Evolutionary conservation across 2,888 invertebrate species (phyloP), one percentile per base, ranked within the genome.

Genomic region (Balanococcus diminutus): DNA sequence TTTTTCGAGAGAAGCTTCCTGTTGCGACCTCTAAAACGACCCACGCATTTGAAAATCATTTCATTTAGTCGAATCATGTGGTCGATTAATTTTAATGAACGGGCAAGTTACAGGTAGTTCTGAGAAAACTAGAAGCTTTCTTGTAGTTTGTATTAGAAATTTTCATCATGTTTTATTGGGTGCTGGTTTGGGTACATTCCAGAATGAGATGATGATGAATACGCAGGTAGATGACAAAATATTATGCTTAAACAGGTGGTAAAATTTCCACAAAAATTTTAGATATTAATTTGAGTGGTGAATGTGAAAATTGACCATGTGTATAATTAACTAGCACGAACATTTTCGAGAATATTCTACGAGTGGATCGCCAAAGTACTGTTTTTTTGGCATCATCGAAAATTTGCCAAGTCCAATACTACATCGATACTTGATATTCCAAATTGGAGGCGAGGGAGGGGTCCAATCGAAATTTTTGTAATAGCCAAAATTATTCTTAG

Each of bases 181-280:
- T 67, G 14, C 67, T 67, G 67, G 67, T 67, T 67, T 67, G 28
- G 67, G 28, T 31, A 67, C 67, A 67, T 67, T 67, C 67, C 67
- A 28, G 67, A 67, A 28, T 28, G 6, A 67, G 6, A 25, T 14
- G 28, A 28, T 28, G 9, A 0, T 46, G 22, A 56, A 2, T 51
- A 36, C 36, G 4, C 3, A 4, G 56, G 5, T 9, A 8, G 56
- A n/a, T 46, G 22, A 51, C 11, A 2, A 56, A 19, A 56, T 4
- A 56, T 8, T 19, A 56, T 8, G 22, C 1, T 22, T n/a, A n/a
- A 46, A 46, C n/a, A 46, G 5, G 46, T 14, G n/a, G 46, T 46
- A 5, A 6, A 46, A 46, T 46, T n/a, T n/a, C n/a, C n/a, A n/a
- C n/a, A n/a, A n/a, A n/a, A n/a, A n/a, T n/a, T n/a, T n/a, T n/a